Evolutionary conservation across 2,888 invertebrate species (phyloP).

Genomic region (Eueremaeus valkanovi): DNA sequence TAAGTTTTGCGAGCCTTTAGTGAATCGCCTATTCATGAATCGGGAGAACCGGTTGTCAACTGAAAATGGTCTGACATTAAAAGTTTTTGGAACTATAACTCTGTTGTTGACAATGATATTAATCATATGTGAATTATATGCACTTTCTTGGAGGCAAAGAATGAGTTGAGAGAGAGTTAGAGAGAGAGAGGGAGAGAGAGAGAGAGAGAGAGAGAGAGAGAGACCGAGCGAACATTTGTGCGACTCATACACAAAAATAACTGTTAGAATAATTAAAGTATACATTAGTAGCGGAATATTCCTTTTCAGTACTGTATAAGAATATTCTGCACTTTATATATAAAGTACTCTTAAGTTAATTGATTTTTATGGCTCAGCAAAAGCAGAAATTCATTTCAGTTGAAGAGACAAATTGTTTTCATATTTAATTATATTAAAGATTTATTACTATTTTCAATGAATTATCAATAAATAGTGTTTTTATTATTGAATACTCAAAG

Average conservation of each 20-base stretch:
- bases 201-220: slow-evolving; percentile 21
- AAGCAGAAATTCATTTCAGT: no score
- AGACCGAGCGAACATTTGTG: neutral
- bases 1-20: neutral
- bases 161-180: slow-evolving; percentile 3
- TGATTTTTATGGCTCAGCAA: no score
- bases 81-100: neutral
- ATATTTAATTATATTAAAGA: no score
- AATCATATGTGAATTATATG: slow-evolving; percentile 19
- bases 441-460: no score
- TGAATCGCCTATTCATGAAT: neutral
- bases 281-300: no score
- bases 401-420: no score
- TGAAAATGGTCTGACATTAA: neutral
- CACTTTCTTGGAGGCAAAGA: no score
- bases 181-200: slow-evolving; percentile 16
- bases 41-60: neutral
- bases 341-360: neutral
- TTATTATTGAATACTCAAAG: no score
- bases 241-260: neutral
- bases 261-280: neutral
- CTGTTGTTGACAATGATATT: slow-evolving; percentile 12
- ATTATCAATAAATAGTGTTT: no score
- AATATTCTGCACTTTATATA: neutral
- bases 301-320: neutral